Percentiles rank a stretch among this genome's conserved stretches.
phyloP scores from a whole-genome alignment of 2,888 invertebrate genomes.

The Ormyrus labotus region DNA sequence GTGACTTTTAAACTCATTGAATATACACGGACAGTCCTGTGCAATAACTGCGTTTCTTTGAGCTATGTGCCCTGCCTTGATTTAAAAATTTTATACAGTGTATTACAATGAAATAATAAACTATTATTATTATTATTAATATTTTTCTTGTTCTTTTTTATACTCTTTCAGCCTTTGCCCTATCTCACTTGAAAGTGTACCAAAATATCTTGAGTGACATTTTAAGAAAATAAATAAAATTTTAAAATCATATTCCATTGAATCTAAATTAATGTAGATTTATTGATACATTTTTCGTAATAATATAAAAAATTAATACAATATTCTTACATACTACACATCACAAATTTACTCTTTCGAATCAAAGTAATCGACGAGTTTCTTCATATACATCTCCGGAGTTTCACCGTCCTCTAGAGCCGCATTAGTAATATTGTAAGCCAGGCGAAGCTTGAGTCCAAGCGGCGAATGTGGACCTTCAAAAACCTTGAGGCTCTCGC shows the following conservation, averaged over 20 bases:
- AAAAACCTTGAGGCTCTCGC: conserved; percentile 45
- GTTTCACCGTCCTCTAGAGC: not conserved
- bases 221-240: too few relatives aligned
- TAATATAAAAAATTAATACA: too few relatives aligned
- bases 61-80: conserved; percentile 57
- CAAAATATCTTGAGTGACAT: too few relatives aligned
- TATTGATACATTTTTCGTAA: too few relatives aligned
- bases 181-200: too few relatives aligned
- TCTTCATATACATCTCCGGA: conserved; percentile 35
- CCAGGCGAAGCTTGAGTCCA: conserved; percentile 33
- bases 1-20: conserved; percentile 27
- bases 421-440: conserved; percentile 8
- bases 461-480: conserved; percentile 3
- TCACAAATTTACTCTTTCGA: too few relatives aligned
- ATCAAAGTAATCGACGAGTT: conserved; percentile 51
- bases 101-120: conserved; percentile 58
- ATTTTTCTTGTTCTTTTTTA: conserved; percentile 1
- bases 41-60: conserved; percentile 58
- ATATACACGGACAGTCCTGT: conserved; percentile 55
- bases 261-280: too few relatives aligned
- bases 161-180: too few relatives aligned
- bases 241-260: too few relatives aligned
- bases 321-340: too few relatives aligned
- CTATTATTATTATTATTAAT: conserved; percentile 56
- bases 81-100: conserved; percentile 58